Base-by-base conservation (phyloP, 2,797 vertebrate genomes). In the Scarus forsteni region DNA sequence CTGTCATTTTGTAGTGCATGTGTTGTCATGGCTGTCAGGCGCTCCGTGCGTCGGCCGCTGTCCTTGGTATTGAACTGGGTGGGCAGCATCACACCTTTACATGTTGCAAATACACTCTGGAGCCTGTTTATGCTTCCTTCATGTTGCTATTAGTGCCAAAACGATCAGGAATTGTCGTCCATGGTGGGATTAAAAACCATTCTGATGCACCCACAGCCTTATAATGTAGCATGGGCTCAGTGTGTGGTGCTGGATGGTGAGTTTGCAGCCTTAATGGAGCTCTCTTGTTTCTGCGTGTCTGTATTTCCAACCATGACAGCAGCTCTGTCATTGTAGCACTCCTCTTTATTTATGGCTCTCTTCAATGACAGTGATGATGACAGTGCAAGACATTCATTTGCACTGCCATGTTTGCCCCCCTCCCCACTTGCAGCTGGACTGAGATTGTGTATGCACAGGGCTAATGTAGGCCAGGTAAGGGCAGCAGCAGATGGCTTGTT, bases 21-120 rank as follows among this genome's bases (percentile, higher is more conserved):
- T 86, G 89, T 86, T 87, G 88, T 90, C 89, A 85, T 86, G 88
- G 90, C 88, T 89, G 88, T 84, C 89, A 88, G 87, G 73, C 82
- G 57, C 66, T 71, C 59, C 62, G 84, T 34, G 84, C 85, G 83
- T 81, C 85, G 87, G 79, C 89, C 91, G 94, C 94, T 94, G 93
- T 94, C 93, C 93, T 92, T 93, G 94, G 94, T 93, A 45, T 92
- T 93, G 93, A 93, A 92, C 79, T 66, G 79, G 86, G 85, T 80
- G 88, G 85, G 80, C 85, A 86, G 80, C 85, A 86, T 84, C 78
- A 40, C 85, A 76, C 72, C 73, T 61, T 39, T 69, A 70, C 80
- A 50, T 50, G 80, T 14, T 79, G 81, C 74, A 67, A 66, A 75
- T 35, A 63, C 8, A 60, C 12, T 27, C 10, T 19, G 11, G 66